Evolutionary conservation across 2,113 vertebrate species (phyloP).

Genomic region (Tretioscincus oriximinensis): DNA sequence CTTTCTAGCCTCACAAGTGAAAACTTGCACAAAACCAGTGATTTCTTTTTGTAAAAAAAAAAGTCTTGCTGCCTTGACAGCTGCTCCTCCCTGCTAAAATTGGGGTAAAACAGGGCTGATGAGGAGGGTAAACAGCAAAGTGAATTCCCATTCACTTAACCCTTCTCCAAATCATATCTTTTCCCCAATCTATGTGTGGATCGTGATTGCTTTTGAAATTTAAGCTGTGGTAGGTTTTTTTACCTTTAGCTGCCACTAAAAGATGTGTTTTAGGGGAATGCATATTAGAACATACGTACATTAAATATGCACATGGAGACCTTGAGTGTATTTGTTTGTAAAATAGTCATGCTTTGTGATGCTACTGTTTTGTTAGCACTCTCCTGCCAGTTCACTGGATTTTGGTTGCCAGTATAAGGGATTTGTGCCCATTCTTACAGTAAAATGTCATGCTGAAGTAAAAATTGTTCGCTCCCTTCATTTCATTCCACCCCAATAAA

Average conservation of each 20-base stretch:
- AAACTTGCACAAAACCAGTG: too few relatives aligned
- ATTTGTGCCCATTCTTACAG: conserved; percentile 49
- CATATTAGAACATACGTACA: conserved; percentile 6
- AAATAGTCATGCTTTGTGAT: conserved; percentile 1
- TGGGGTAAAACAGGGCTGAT: too few relatives aligned
- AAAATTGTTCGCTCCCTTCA: conserved; percentile 49
- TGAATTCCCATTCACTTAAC: too few relatives aligned
- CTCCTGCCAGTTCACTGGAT: conserved; percentile 44
- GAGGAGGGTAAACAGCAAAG: too few relatives aligned
- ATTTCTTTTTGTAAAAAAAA: too few relatives aligned
- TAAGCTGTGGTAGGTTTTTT: background rate
- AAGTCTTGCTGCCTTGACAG: too few relatives aligned
- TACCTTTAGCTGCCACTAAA: conserved; percentile 23
- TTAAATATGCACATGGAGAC: background rate
- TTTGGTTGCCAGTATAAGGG: conserved; percentile 50
- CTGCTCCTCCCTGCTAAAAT: too few relatives aligned
- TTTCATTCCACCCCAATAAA: conserved; percentile 40
- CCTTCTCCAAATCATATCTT: too few relatives aligned
- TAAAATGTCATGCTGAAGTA: conserved; percentile 63
- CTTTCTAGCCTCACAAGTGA: too few relatives aligned
- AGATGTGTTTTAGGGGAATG: background rate
- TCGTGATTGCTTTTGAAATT: background rate
- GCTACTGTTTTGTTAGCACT: conserved; percentile 14
- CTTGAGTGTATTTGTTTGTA: background rate
- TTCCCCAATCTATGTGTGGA: background rate